Evolutionary conservation across 2,113 vertebrate genomes (phyloP), one percentile per base, ranked within the genome.

Genomic region (Oryzias javanicus): DNA sequence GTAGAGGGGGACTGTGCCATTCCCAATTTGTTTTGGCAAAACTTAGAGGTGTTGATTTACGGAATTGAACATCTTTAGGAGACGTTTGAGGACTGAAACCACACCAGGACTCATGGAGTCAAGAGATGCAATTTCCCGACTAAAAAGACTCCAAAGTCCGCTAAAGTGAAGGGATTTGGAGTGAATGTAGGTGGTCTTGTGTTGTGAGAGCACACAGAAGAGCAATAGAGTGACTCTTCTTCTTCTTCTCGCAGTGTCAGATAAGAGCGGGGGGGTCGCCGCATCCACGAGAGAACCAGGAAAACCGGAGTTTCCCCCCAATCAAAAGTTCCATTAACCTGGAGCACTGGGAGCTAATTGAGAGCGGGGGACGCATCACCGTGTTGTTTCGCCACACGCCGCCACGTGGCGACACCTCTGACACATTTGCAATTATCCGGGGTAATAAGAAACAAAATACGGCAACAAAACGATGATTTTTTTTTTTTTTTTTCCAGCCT

Each of bases 291-390:
- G n/a, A n/a, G n/a, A n/a, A n/a, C n/a, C n/a, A n/a, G n/a, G 76
- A 66, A 83, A 84, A 73, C 72, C 55, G 3, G 20, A 57, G 52
- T 76, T 79, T 70, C 73, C 55, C 53, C 75, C 83, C 79, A 87
- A 88, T 85, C 83, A 88, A 81, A 89, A 82, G 83, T 89, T 88
- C 86, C 76, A 90, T 89, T 89, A 89, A 90, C 86, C 84, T 85
- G 86, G 51, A 84, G 78, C 79, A 57, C 77, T 41, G 51, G 73
- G 76, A 87, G 80, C 86, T 85, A 89, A 89, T 87, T 86, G 88
- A 86, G 86, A 85, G 81, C 70, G 54, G 47, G 56, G 25, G 67
- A 55, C 60, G 10, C 55, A 76, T 74, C 75, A n/a, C 42, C 6
- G 68, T 55, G 55, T 64, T 66, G 42, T 16, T 55, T 49, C 47